A percentile compares a stretch with the other conserved stretches of the same genome.
Conservation (phyloP, 1,140 invertebrate genomes). For the Schlechtendalia chinensis region DNA sequence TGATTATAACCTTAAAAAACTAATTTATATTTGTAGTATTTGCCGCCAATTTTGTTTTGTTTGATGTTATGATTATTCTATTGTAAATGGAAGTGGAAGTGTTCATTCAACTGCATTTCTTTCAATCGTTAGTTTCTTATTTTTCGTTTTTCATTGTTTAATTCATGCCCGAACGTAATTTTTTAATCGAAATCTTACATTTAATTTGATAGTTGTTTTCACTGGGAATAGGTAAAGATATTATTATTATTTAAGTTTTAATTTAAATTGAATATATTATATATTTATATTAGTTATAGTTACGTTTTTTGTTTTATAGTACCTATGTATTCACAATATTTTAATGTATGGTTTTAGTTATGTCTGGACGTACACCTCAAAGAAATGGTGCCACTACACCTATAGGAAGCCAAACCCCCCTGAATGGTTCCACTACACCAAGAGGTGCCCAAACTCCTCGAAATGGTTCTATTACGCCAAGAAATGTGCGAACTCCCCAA, state of each 20-base stretch:
- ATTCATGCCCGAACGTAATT: not conserved
- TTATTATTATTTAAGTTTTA: not conserved
- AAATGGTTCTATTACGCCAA: conserved; percentile 5
- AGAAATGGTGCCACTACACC: conserved; percentile 11
- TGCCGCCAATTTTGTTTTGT: conserved; percentile 36
- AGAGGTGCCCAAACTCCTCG: not conserved
- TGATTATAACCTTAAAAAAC: conserved; percentile 18
- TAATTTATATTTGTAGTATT: not conserved
- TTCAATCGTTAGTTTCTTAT: not conserved
- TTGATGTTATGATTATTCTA: not conserved
- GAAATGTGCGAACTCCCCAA: not conserved
- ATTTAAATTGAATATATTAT: no score
- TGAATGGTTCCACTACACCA: not conserved
- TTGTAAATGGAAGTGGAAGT: not conserved
- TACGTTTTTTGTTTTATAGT: not conserved
- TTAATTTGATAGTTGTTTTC: not conserved
- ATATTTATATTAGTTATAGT: no score
- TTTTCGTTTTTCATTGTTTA: not conserved
- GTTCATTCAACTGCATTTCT: not conserved
- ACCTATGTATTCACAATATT: not conserved
- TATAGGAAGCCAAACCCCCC: conserved; percentile 8
- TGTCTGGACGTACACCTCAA: conserved; percentile 40
- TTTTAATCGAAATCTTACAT: not conserved
- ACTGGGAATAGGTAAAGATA: not conserved
- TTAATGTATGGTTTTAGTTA: not conserved